Evolutionary conservation across 1,140 invertebrate genomes (phyloP), one percentile per base, ranked within the genome.

Genomic region (Cherax quadricarinatus): DNA sequence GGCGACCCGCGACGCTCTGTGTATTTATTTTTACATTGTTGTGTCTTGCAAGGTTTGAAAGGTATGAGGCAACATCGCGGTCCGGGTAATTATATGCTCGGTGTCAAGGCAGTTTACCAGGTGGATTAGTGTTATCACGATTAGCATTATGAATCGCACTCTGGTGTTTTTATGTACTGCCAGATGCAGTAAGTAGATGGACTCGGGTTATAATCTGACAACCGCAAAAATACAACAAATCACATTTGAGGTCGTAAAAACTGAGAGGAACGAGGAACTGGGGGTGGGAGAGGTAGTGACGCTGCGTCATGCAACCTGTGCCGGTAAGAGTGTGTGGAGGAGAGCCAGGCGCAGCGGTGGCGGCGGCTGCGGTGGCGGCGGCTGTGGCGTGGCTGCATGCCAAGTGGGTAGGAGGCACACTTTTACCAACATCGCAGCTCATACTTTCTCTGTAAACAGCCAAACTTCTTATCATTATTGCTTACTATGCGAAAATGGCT

Each of bases 351-450:
- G 14, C 14, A 5, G 66, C 66, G 66, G 66, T 7, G 14, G 30
- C 30, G 30, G 30, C 30, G 30, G 30, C 30, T 0, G 30, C 30
- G 0, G 30, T 16, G 18, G 16, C 14, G 30, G 30, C 30, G 30
- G 30, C 30, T 41, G 30, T 16, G 18, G 16, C 14, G 18, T 75
- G 70, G 70, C 70, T 21, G 14, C 70, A 21, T 75, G 70, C 70
- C 70, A 75, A 75, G 70, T 75, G 70, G 70, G 70, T 75, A 75
- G 70, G n/a, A 75, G 70, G 70, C 70, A 21, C 70, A 75, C 5
- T 4, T 21, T n/a, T 75, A n/a, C 70, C 70, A 75, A 75, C 70
- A 66, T 30, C 70, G 24, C 70, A 10, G 24, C n/a, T 7, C 24
- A 30, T 21, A 75, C 70, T 75, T 75, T 75, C 70, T 75, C 70